Conservation (phyloP, 2,888 invertebrate species). For the Furcula furcula region DNA sequence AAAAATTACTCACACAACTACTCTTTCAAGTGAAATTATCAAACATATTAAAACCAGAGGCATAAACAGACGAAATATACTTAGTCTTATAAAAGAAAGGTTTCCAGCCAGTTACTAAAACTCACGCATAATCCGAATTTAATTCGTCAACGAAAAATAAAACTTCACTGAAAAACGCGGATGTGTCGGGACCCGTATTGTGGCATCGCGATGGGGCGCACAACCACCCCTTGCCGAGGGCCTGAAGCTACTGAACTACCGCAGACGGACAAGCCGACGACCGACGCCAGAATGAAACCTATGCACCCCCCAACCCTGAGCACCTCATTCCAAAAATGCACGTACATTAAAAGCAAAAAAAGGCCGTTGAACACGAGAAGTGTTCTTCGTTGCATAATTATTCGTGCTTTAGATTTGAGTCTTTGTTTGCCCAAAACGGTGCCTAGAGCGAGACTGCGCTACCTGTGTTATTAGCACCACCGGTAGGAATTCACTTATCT, state of each 20-base stretch:
- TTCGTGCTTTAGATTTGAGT: conserved; percentile 38
- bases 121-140: conserved; percentile 43
- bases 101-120: conserved; percentile 43
- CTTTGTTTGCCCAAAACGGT: conserved; percentile 46
- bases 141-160: too few relatives aligned
- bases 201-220: conserved; percentile 46
- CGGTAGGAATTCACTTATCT: conserved; percentile 40
- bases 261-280: conserved; percentile 41
- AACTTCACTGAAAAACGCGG: conserved; percentile 57
- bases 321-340: conserved; percentile 63
- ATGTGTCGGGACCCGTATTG: conserved; percentile 41
- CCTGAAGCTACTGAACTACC: conserved; percentile 58
- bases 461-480: conserved; percentile 44
- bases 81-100: conserved; percentile 5
- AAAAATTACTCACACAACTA: conserved; percentile 19
- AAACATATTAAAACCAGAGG: conserved; percentile 6
- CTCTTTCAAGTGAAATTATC: conserved; percentile 23
- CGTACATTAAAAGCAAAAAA: conserved; percentile 59
- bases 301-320: conserved; percentile 50
- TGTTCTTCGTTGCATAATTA: conserved; percentile 51
- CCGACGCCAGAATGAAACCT: conserved; percentile 57
- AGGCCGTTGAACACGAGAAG: conserved; percentile 54
- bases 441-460: conserved; percentile 37
- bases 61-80: background rate
- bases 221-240: conserved; percentile 62